Evolutionary conservation across 2,888 invertebrate genomes (phyloP), one percentile per base, ranked within the genome.

Genomic region (Drosophila cracens): DNA sequence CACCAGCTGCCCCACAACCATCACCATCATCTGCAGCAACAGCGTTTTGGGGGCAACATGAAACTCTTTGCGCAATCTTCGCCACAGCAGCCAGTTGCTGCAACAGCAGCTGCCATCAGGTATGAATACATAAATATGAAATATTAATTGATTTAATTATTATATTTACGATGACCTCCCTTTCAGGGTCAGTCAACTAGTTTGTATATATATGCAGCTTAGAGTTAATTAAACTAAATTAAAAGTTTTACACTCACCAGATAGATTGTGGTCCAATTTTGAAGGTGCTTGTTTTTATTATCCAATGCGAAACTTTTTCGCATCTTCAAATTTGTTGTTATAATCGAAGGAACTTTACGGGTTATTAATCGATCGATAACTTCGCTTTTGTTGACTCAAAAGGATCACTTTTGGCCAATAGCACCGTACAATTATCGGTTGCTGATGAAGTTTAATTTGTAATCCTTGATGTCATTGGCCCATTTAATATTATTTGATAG

Each of bases 101-200:
- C 62, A 10, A 21, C 80, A 33, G 60, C 68, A n/a, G 54, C 76
- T 38, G 81, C 79, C 38, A 75, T 87, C 29, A 74, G 79, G 87
- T 83, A 59, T 56, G 21, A 29, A 52, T 53, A 16, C 16, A 61
- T 25, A 46, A 46, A 46, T 46, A 46, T 4, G 46, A 46, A 25
- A 46, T 46, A 46, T 25, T 25, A 7, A 25, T 16, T 8, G 21
- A 46, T 25, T 25, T 25, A 46, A 25, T 7, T 46, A 25, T 46
- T 46, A 46, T 25, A 46, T 16, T 4, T 16, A 13, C 11, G 43
- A 43, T 43, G 21, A 43, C 5, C 43, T n/a, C 40, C 40, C 40
- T 43, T 43, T 43, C 43, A 43, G 11, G 40, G 21, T 43, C 21
- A 43, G 40, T 11, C 40, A 43, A 43, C 5, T 43, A 21, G 21